These are phyloP conservation scores for Drosophila anomelani DNA, from an alignment of 2,888 invertebrate species.

Conservation along the genomic window DNA sequence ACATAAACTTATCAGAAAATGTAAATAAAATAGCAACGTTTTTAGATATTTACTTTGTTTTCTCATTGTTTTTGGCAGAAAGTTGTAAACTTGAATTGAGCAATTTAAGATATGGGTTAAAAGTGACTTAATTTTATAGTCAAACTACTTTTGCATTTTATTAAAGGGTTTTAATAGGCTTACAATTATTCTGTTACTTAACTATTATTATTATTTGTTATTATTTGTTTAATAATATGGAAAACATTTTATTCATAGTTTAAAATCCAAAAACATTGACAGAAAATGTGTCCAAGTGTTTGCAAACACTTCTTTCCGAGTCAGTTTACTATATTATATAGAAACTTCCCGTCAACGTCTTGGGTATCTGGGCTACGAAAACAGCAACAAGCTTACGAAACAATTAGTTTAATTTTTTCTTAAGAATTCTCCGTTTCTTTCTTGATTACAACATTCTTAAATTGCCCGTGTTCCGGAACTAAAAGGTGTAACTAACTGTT, in stretches of 20 bases:
- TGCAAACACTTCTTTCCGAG: not conserved
- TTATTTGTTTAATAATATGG: no score
- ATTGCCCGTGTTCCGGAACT: conserved; percentile 35
- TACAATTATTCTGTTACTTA: not conserved
- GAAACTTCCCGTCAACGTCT: not conserved
- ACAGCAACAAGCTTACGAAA: not conserved
- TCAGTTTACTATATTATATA: not conserved
- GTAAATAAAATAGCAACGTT: conserved; percentile 6
- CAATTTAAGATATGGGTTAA: not conserved
- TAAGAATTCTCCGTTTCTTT: conserved; percentile 5
- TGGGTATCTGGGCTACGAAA: conserved; percentile 3
- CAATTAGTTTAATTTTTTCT: conserved; percentile 9
- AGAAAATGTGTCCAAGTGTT: not conserved
- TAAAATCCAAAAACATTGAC: not conserved
- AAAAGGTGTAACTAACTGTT: conserved; percentile 41
- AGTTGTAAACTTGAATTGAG: conserved; percentile 13
- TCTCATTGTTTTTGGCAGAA: conserved; percentile 5
- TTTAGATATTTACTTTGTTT: conserved; percentile 9
- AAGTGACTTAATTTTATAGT: not conserved
- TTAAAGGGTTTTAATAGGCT: not conserved
- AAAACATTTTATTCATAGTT: no score
- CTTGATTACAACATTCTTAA: conserved; percentile 7
- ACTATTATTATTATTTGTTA: no score
- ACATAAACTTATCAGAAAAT: conserved; percentile 18
- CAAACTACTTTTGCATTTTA: not conserved